A percentile compares a stretch with the other conserved stretches of the same genome.
Conservation (phyloP, 2,797 vertebrate genomes). For the Melanotaenia nigrans region DNA sequence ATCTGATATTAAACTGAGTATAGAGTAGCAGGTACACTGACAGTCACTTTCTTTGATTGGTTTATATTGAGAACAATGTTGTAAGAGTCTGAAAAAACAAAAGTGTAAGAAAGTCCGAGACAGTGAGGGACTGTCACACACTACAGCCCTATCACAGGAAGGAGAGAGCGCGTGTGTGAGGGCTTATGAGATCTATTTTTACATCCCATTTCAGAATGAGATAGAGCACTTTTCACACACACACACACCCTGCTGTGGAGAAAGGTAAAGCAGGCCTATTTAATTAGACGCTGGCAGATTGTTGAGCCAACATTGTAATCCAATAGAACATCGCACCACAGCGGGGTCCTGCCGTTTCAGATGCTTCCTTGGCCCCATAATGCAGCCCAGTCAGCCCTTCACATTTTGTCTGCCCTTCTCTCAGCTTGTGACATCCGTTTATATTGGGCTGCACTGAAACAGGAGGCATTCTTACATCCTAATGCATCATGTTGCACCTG, state of each 20-base stretch:
- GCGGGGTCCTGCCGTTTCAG: constrained; percentile 75
- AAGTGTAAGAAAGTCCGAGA: constrained; percentile 47
- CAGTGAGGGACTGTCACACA: constrained; percentile 30
- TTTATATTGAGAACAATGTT: constrained; percentile 23
- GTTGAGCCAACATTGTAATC: constrained; percentile 83
- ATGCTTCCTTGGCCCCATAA: constrained; percentile 71
- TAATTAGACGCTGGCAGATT: constrained; percentile 85
- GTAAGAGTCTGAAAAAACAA: constrained; percentile 36
- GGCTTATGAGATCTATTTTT: constrained; percentile 79
- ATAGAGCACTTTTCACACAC: constrained; percentile 78
- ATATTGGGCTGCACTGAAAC: constrained; percentile 76
- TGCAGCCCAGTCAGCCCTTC: constrained; percentile 77
- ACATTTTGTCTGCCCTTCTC: constrained; percentile 74
- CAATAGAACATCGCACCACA: constrained; percentile 76
- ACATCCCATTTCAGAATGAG: constrained; percentile 83
- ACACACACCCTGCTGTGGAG: constrained; percentile 58
- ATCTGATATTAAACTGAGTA: constrained; percentile 27
- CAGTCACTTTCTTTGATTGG: constrained; percentile 40
- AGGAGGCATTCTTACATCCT: constrained; percentile 58
- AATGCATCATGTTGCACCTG: constrained; percentile 66
- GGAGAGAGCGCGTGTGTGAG: constrained; percentile 42
- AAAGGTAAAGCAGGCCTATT: constrained; percentile 83
- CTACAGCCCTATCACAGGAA: constrained; percentile 48
- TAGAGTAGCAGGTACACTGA: constrained; percentile 22
- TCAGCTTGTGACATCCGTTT: constrained; percentile 79